A percentile compares a stretch with the other conserved stretches of the same genome.
Conservation (phyloP, 1,140 invertebrate genomes). For the Panulirus ornatus region DNA sequence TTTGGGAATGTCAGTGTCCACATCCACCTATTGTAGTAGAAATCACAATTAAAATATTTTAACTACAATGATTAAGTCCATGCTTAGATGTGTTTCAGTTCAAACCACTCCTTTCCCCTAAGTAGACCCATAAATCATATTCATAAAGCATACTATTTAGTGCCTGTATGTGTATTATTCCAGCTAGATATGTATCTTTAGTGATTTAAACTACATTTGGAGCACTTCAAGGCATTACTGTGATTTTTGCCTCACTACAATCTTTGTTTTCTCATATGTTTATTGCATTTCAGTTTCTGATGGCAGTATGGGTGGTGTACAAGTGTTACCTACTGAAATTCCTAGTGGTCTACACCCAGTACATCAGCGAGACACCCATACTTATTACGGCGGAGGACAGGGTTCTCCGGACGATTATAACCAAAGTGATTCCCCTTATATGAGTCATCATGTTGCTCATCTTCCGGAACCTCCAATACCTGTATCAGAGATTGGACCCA, state of each 20-base stretch:
- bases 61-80: conserved; percentile 1
- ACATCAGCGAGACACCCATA: conserved; percentile 67
- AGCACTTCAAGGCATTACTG: conserved; percentile 30
- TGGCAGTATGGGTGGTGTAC: conserved; percentile 55
- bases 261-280: not conserved
- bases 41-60: conserved; percentile 17
- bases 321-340: conserved; percentile 56
- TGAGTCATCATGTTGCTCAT: conserved; percentile 75
- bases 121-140: conserved; percentile 10
- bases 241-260: not conserved
- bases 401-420: conserved; percentile 18
- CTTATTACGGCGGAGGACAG: conserved; percentile 58
- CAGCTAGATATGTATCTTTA: conserved; percentile 20
- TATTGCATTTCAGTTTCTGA: conserved; percentile 55
- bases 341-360: conserved; percentile 62
- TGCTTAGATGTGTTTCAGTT: conserved; percentile 36
- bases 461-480: conserved; percentile 94
- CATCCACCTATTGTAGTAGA: conserved; percentile 32
- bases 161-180: conserved; percentile 50
- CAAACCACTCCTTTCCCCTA: conserved; percentile 13
- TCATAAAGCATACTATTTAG: conserved; percentile 18
- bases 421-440: not conserved
- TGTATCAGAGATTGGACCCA: conserved; percentile 94
- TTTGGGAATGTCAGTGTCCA: conserved; percentile 59
- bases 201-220: conserved; percentile 7